phyloP scores from a whole-genome alignment of 2,797 vertebrate species.

The Scleropages formosus region DNA sequence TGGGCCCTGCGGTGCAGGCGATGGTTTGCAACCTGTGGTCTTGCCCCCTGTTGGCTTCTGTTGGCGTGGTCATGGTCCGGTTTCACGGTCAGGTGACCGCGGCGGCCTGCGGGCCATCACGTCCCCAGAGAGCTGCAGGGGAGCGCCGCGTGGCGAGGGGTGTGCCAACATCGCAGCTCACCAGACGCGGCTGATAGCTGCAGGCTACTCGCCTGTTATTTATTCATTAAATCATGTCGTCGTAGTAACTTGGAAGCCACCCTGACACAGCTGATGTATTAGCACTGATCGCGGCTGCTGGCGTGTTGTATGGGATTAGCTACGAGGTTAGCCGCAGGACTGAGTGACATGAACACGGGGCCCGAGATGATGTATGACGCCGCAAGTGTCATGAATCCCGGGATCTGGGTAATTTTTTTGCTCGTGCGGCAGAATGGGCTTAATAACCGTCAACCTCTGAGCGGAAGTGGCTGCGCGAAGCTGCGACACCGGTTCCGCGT shows the following conservation, averaged over 20 bases:
- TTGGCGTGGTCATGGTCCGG: too few relatives aligned
- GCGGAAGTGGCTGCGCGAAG: background rate
- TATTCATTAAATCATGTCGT: slow-evolving; percentile 16
- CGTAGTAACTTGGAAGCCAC: background rate
- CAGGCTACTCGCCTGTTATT: background rate
- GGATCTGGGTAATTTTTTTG: slow-evolving; percentile 17
- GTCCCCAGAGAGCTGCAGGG: background rate
- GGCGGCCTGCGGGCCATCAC: too few relatives aligned
- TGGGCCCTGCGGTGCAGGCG: too few relatives aligned
- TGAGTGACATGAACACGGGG: background rate
- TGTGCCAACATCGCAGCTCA: too few relatives aligned
- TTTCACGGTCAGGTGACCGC: too few relatives aligned
- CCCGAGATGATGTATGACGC: background rate
- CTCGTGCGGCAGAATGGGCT: background rate
- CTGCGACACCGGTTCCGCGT: background rate
- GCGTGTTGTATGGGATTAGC: background rate
- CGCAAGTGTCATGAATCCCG: background rate
- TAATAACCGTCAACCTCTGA: background rate
- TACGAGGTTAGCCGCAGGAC: background rate
- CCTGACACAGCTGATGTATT: background rate
- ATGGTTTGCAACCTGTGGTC: too few relatives aligned
- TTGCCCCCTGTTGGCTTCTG: too few relatives aligned
- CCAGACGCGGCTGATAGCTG: slow-evolving; percentile 3
- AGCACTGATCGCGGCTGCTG: background rate
- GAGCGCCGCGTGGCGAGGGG: too few relatives aligned